Evolutionary conservation across 23 tunicate genomes (phyloP).

Genomic region (Corella eumyota): DNA sequence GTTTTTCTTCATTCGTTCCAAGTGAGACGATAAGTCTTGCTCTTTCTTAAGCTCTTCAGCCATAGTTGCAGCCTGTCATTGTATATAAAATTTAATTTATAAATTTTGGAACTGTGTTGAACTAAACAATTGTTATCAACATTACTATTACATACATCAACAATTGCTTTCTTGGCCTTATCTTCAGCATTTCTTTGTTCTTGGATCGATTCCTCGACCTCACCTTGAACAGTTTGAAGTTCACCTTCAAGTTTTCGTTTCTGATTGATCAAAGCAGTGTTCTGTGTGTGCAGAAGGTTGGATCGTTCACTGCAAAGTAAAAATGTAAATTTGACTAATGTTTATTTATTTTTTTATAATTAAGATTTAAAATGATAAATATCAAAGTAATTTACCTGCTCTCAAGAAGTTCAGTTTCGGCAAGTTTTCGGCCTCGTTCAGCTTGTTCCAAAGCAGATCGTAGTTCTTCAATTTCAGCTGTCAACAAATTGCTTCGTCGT

Average conservation of each 20-base stretch:
- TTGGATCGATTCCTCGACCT: constrained; percentile 93
- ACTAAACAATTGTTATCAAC: no score
- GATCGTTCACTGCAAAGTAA: constrained; percentile 66
- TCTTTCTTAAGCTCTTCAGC: constrained; percentile 97
- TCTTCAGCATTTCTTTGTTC: constrained; percentile 94
- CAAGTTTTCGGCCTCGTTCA: constrained; percentile 90
- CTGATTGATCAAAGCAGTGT: constrained; percentile 97
- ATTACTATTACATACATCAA: constrained; percentile 77
- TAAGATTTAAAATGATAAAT: no score
- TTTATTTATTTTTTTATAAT: no score
- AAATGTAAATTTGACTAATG: not conserved
- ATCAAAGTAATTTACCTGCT: no score
- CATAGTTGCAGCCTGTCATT: constrained; percentile 94
- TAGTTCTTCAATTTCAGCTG: constrained; percentile 87
- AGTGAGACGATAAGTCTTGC: constrained; percentile 90
- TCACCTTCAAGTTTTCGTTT: constrained; percentile 96
- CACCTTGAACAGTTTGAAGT: constrained; percentile 66
- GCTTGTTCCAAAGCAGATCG: constrained; percentile 93
- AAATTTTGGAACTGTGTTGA: no score
- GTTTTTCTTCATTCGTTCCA: constrained; percentile 99
- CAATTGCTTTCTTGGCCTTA: constrained; percentile 90
- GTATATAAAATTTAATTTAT: no score
- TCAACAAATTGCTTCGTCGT: constrained; percentile 67
- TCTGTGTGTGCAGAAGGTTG: constrained; percentile 95
- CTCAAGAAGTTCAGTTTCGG: constrained; percentile 70